Conservation (phyloP, 2,888 invertebrate genomes). For the Macroteleia sp. region DNA sequence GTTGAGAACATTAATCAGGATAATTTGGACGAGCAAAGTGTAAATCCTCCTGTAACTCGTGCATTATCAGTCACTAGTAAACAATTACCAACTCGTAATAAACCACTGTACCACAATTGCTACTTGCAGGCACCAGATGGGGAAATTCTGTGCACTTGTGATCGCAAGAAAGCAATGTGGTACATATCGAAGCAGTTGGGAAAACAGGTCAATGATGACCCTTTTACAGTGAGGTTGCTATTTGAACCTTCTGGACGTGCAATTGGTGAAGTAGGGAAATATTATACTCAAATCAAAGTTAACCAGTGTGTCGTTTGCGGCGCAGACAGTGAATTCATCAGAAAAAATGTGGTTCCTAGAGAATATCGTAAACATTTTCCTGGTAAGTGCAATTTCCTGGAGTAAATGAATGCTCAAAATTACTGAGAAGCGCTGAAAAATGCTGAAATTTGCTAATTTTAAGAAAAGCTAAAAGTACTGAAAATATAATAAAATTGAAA, state of each 20-base stretch:
- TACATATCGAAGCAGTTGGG: slow-evolving; percentile 85
- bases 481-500: too few relatives aligned
- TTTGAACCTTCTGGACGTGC: slow-evolving; percentile 92
- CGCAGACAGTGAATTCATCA: slow-evolving; percentile 87
- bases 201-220: slow-evolving; percentile 84
- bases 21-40: too few relatives aligned
- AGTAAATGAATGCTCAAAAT: not conserved
- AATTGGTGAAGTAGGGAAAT: slow-evolving; percentile 88
- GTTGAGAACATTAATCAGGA: too few relatives aligned
- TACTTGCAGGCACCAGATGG: slow-evolving; percentile 91
- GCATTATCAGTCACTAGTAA: slow-evolving; percentile 42
- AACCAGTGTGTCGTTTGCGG: slow-evolving; percentile 94
- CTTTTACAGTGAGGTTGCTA: slow-evolving; percentile 88
- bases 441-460: too few relatives aligned
- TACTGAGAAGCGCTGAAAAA: too few relatives aligned
- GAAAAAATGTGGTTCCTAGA: slow-evolving; percentile 92
- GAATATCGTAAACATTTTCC: slow-evolving; percentile 92
- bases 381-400: slow-evolving; percentile 80
- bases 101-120: slow-evolving; percentile 91
- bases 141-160: slow-evolving; percentile 90
- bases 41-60: too few relatives aligned
- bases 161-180: slow-evolving; percentile 90
- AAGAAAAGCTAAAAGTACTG: too few relatives aligned
- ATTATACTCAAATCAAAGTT: slow-evolving; percentile 89
- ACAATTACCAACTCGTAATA: slow-evolving; percentile 84